phyloP scores from a whole-genome alignment of 2,113 vertebrate genomes.

The Neodontobutis hainanensis region DNA sequence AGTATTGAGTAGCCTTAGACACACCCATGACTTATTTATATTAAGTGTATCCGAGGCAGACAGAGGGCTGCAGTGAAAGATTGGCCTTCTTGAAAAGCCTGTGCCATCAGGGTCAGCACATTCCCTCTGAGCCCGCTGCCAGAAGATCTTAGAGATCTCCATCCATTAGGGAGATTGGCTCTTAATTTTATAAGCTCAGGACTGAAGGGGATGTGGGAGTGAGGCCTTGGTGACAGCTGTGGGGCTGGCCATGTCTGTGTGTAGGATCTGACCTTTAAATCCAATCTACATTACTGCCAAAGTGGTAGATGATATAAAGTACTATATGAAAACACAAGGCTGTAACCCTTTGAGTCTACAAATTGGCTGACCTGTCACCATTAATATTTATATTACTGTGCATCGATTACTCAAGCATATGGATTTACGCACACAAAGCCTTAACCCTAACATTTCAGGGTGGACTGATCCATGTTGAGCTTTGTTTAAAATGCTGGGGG shows the following conservation, averaged over 20 bases:
- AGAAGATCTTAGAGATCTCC: constrained; percentile 52
- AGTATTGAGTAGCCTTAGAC: constrained; percentile 28
- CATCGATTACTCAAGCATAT: constrained; percentile 8
- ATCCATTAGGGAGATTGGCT: constrained; percentile 69
- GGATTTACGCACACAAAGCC: background rate
- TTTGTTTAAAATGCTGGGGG: too few species aligned
- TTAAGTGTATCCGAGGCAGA: constrained; percentile 5
- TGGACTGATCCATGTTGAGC: background rate
- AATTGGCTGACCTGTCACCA: constrained; percentile 9
- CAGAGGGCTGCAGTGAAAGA: constrained; percentile 26
- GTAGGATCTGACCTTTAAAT: constrained; percentile 62
- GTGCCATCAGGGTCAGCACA: constrained; percentile 53
- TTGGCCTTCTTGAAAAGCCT: constrained; percentile 34
- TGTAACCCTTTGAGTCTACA: constrained; percentile 18
- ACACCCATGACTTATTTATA: constrained; percentile 23
- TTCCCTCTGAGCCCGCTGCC: constrained; percentile 41
- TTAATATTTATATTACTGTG: constrained; percentile 9
- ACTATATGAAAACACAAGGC: constrained; percentile 22
- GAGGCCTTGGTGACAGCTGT: constrained; percentile 34
- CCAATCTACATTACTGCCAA: constrained; percentile 59
- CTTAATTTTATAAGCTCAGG: constrained; percentile 57
- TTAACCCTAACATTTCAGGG: background rate
- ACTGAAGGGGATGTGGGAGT: constrained; percentile 25
- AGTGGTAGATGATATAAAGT: constrained; percentile 40
- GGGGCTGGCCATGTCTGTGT: constrained; percentile 28